Evolutionary conservation across 2,113 vertebrate genomes (phyloP), one percentile per base, ranked within the genome.

Genomic region (Astur gentilis): DNA sequence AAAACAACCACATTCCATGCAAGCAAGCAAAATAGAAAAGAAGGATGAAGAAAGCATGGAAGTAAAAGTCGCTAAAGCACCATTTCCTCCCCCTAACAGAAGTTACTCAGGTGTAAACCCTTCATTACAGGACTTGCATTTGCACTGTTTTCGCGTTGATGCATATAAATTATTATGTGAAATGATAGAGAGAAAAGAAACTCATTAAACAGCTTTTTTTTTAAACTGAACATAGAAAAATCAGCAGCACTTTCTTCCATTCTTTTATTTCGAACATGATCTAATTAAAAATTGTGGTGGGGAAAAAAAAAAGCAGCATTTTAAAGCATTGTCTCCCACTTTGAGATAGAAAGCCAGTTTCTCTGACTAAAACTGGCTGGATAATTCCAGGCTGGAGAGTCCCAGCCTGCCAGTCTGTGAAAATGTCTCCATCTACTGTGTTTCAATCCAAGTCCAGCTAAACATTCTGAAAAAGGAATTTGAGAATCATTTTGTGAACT

Each of bases 301-400:
- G 65, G 36, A 2, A 31, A 67, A 82, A 64, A 67, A 25, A 49
- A 20, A 0, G 2, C 17, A 50, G 26, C 73, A 91, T 75, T 97
- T 97, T 95, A 96, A 93, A 92, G 91, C 57, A 95, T 95, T 96
- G 80, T 95, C 94, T 95, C 89, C 83, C 23, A 71, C 89, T 93
- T 89, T 64, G 90, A 97, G 95, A 66, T 61, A 88, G 70, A 94
- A 91, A 87, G 70, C 16, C 82, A 95, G 82, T 50, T 93, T 38
- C 45, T 88, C 78, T 73, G 87, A 87, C 84, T 85, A 76, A 93
- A 93, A 91, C 62, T 72, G 66, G 44, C 84, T 14, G 31, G 84
- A 85, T 91, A 79, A 95, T 82, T 94, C 87, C 84, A 94, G 95
- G 21, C 61, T 55, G 40, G 31, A 91, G 54, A 93, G 45, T 44